A percentile compares a stretch with the other conserved stretches of the same genome.
These are phyloP conservation scores for Sylvia borin DNA, from an alignment of 2,797 vertebrate genomes.

Conservation along the genomic window DNA sequence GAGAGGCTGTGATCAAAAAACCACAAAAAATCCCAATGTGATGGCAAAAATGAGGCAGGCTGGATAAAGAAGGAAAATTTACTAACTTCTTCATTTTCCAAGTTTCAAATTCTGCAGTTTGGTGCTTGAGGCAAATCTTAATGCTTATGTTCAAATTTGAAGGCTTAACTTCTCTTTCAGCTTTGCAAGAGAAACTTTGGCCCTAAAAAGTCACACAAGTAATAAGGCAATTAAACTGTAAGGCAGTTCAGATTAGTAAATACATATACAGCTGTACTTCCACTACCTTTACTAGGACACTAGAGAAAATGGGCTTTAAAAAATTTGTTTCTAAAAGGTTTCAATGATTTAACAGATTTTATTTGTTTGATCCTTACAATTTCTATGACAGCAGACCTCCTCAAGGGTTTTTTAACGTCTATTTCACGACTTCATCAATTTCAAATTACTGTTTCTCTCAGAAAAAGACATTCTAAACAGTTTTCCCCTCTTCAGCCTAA, in stretches of 20 bases:
- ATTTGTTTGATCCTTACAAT: neutral
- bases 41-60: neutral
- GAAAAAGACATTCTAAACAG: neutral
- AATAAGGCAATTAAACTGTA: neutral
- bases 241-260: neutral
- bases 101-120: neutral
- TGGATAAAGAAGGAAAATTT: neutral
- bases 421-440: neutral
- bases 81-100: neutral
- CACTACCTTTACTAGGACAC: neutral
- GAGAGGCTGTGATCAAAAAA: neutral
- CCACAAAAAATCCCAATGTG: fast-evolving
- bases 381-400: neutral
- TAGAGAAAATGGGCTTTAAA: neutral
- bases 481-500: neutral
- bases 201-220: neutral
- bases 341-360: neutral
- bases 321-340: neutral
- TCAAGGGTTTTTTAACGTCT: neutral
- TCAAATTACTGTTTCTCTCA: neutral
- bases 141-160: neutral
- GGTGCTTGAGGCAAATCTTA: neutral
- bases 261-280: neutral
- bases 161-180: neutral
- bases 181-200: neutral